These are phyloP conservation scores for Myotis yumanensis DNA, from an alignment of 2,113 vertebrate species.

Conservation along the genomic window DNA sequence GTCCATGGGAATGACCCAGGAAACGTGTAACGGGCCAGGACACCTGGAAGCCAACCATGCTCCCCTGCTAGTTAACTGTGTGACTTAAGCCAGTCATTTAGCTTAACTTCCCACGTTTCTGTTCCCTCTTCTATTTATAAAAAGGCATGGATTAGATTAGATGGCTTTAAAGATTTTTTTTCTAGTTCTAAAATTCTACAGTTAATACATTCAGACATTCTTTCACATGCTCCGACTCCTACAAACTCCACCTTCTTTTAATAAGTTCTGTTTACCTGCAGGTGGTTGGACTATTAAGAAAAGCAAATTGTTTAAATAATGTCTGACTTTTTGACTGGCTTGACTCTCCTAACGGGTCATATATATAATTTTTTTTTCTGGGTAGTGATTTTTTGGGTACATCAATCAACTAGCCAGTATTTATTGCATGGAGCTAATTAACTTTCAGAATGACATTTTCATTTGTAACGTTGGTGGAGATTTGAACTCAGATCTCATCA, in stretches of 20 bases:
- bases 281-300: constrained; percentile 75
- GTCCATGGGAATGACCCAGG: accelerated
- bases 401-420: constrained; percentile 75
- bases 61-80: neutral
- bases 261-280: constrained; percentile 79
- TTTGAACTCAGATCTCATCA: constrained; percentile 79
- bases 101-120: constrained; percentile 47
- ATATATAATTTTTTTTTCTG: constrained; percentile 45
- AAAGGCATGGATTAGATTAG: constrained; percentile 52
- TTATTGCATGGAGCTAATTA: constrained; percentile 77
- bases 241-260: constrained; percentile 73
- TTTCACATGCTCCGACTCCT: neutral
- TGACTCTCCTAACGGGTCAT: constrained; percentile 62
- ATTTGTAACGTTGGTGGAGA: constrained; percentile 63
- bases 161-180: constrained; percentile 50
- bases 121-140: constrained; percentile 34
- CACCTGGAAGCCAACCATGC: neutral
- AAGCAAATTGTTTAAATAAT: constrained; percentile 78
- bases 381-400: constrained; percentile 71
- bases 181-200: constrained; percentile 58
- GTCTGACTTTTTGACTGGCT: constrained; percentile 75
- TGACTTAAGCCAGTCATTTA: constrained; percentile 34
- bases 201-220: constrained; percentile 54
- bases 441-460: constrained; percentile 76
- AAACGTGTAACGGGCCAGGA: accelerated